A percentile compares a stretch with the other conserved stretches of the same genome.
Conservation (phyloP, 2,797 vertebrate species). For the Pseudotriccus pelzelni region DNA sequence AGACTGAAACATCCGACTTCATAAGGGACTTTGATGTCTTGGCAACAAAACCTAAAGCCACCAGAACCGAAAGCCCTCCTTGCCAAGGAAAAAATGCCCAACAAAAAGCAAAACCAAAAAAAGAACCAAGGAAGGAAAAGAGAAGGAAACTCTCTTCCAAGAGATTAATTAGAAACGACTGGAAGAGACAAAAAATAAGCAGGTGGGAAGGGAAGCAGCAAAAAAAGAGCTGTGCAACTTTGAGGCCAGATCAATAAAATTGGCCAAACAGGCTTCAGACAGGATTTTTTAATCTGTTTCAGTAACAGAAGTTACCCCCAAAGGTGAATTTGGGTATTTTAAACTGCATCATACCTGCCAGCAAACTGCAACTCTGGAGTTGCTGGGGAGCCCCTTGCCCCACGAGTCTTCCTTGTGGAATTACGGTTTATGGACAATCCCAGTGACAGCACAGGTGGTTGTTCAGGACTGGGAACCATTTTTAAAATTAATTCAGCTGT, state of each 20-base stretch:
- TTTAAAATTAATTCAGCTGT: rapidly evolving
- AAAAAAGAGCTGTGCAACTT: neutral
- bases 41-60: neutral
- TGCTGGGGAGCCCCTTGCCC: neutral
- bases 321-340: neutral
- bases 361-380: neutral
- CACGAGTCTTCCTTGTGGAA: rapidly evolving
- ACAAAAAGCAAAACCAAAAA: neutral
- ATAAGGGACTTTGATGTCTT: neutral
- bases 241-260: rapidly evolving
- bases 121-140: neutral
- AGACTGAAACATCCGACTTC: neutral
- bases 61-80: neutral
- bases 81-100: neutral
- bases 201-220: neutral
- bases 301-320: rapidly evolving
- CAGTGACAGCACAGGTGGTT: rapidly evolving
- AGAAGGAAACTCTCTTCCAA: neutral
- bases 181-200: neutral
- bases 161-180: neutral
- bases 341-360: rapidly evolving
- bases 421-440: rapidly evolving
- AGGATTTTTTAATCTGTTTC: neutral
- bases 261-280: neutral
- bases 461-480: neutral